Percentiles rank a stretch among this genome's conserved stretches.
phyloP scores from a whole-genome alignment of 2,888 invertebrate genomes.

The Dasysyrphus tricinctus region DNA sequence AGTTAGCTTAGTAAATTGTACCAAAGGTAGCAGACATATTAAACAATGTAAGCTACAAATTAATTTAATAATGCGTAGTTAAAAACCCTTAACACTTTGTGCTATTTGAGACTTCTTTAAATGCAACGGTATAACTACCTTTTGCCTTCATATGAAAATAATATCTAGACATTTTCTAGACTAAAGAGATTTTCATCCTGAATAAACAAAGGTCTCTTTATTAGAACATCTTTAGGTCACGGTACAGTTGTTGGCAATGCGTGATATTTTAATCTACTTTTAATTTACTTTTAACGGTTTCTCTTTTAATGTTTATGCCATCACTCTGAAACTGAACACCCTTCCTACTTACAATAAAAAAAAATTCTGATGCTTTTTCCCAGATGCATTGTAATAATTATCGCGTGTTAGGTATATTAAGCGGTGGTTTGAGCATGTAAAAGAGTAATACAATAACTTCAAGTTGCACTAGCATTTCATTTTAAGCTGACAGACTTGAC shows the following conservation, averaged over 20 bases:
- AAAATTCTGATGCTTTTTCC: neutral
- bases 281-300: constrained; percentile 35
- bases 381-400: constrained; percentile 10
- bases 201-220: constrained; percentile 4
- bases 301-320: neutral
- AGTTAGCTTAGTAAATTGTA: too few relatives aligned
- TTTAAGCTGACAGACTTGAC: neutral
- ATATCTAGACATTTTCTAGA: constrained; percentile 1
- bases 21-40: neutral
- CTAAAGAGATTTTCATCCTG: neutral
- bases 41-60: neutral
- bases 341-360: neutral
- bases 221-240: constrained; percentile 17
- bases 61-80: constrained; percentile 13
- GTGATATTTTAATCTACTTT: constrained; percentile 29
- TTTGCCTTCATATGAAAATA: neutral
- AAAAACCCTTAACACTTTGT: neutral
- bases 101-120: neutral
- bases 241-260: neutral
- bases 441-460: constrained; percentile 9
- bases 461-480: neutral
- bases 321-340: neutral
- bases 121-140: neutral
- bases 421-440: neutral
- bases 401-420: constrained; percentile 24